phyloP scores from a whole-genome alignment of 2,888 invertebrate species.

The Melipona bicolor region DNA sequence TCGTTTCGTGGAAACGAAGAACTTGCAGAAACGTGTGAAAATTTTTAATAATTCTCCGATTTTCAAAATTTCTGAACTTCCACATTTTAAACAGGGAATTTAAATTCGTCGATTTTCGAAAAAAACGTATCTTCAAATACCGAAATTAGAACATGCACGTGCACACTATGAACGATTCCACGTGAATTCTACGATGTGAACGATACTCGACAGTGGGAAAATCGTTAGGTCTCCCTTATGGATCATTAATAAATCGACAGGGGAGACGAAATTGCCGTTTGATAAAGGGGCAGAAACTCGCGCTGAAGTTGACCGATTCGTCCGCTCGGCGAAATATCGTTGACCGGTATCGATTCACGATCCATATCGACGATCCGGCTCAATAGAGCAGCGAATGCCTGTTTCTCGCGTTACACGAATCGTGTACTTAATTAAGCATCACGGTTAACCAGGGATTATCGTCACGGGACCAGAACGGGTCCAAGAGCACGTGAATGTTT shows the following conservation, averaged over 20 bases:
- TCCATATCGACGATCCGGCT: neutral
- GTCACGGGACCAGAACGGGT: constrained; percentile 36
- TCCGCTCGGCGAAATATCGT: constrained; percentile 2
- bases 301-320: neutral
- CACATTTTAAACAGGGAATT: too few relatives aligned
- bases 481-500: constrained; percentile 48
- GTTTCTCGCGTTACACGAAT: constrained; percentile 25
- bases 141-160: too few relatives aligned
- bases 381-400: neutral
- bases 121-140: too few relatives aligned
- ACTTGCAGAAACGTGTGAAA: too few relatives aligned
- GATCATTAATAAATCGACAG: neutral
- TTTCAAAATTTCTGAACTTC: too few relatives aligned
- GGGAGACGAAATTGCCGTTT: constrained; percentile 2
- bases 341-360: neutral
- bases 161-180: too few relatives aligned
- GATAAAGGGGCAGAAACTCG: neutral
- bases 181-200: neutral
- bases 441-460: constrained; percentile 59
- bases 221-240: neutral
- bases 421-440: constrained; percentile 55
- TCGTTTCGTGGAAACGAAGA: too few relatives aligned
- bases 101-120: too few relatives aligned
- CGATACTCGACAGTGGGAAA: neutral
- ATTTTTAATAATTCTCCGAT: too few relatives aligned